Evolutionary conservation across 2,888 invertebrate species (phyloP).

Genomic region (Hetaerina titia): DNA sequence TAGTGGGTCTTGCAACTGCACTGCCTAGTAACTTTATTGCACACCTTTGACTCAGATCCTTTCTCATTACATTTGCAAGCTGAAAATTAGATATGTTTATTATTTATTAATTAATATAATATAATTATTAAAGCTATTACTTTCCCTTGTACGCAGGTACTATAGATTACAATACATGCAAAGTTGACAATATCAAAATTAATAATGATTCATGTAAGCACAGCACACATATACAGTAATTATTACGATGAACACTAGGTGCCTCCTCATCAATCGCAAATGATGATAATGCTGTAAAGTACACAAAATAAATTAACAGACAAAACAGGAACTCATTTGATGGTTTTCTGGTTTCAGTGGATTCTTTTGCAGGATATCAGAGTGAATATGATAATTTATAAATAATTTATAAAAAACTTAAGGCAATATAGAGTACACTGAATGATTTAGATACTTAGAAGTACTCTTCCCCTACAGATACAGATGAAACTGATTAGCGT

Average conservation of each 20-base stretch:
- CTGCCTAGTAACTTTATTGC: slow-evolving; percentile 88
- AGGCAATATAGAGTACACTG: background rate
- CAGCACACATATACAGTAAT: no score
- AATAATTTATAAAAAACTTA: no score
- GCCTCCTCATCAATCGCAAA: no score
- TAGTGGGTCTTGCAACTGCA: slow-evolving; percentile 95
- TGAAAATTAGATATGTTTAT: slow-evolving; percentile 74
- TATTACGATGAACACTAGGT: no score
- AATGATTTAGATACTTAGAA: background rate
- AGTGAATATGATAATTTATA: no score
- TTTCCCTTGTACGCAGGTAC: no score
- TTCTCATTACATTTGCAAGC: slow-evolving; percentile 90
- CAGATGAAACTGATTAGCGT: background rate
- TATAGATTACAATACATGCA: no score
- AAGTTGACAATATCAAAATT: no score
- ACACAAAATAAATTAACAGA: slow-evolving; percentile 69
- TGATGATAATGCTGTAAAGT: background rate
- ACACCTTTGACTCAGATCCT: slow-evolving; percentile 87
- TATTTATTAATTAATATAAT: background rate
- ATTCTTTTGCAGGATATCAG: no score
- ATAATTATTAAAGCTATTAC: background rate
- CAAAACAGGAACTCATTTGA: slow-evolving; percentile 68
- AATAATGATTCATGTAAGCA: no score
- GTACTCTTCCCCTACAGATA: no score
- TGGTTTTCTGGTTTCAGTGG: slow-evolving; percentile 57